Base-by-base conservation (phyloP, 2,888 invertebrate genomes). In the Athalia circularis region DNA sequence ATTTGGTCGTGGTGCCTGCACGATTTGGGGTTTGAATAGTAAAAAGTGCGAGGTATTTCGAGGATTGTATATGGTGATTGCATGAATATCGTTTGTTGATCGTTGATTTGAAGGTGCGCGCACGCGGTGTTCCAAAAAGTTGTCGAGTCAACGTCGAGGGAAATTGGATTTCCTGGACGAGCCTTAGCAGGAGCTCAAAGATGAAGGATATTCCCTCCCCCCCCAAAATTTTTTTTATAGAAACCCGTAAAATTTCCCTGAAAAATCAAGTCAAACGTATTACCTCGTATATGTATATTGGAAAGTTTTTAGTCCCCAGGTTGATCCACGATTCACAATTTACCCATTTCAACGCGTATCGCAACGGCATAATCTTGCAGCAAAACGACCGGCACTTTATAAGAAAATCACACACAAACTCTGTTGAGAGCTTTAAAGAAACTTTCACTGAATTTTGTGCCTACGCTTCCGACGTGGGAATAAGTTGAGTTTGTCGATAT, bases 161-260 rank as follows among this genome's bases (percentile, higher is more conserved):
- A 72, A 72, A 72, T 72, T 59, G 72, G 59, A 59, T 72, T 72
- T 59, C 47, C 72, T 45, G 13, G 7, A 45, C 5, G 47, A 72
- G 70, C 52, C 5, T 13, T 29, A 29, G 47, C 5, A 4, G 72
- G 72, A 6, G 47, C 45, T 13, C 59, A 59, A 4, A 43, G 68
- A 52, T 9, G 29, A 68, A 29, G 59, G 13, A 62, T 13, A 13
- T 62, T 8, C 47, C n/a, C 6, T 45, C 52, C 13, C 48, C 48
- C 4, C 65, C 52, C 65, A 4, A 43, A n/a, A n/a, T n/a, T n/a
- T n/a, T 68, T 67, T 29, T 29, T 29, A 29, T 29, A 29, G 29
- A 29, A 29, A 29, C 15, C 52, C 9, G n/a, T 68, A 43, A 54
- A 7, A 68, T 52, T 52, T 54, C 29, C 54, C 43, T 5, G 48